Evolutionary conservation across 2,888 invertebrate species (phyloP).

Genomic region (Drosophila kambysellisi): DNA sequence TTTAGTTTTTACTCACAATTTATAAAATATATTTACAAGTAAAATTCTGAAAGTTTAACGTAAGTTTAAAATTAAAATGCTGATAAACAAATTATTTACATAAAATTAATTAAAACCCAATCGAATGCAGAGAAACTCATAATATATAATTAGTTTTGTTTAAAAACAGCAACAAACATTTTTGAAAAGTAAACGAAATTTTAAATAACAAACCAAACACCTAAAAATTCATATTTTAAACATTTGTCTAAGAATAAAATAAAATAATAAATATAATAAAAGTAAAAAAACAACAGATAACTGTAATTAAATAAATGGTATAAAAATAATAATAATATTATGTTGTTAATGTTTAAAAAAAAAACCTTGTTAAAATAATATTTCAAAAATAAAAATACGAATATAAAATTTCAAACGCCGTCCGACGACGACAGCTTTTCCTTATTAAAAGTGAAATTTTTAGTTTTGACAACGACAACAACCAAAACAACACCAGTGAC

Average conservation of each 20-base stretch:
- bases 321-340: conserved; percentile 79
- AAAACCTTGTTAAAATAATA: conserved; percentile 85
- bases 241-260: conserved; percentile 70
- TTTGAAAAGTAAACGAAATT: conserved; percentile 52
- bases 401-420: conserved; percentile 65
- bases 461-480: conserved; percentile 36
- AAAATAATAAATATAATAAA: conserved; percentile 52
- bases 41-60: conserved; percentile 43
- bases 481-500: conserved; percentile 4
- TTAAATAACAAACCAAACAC: conserved; percentile 62
- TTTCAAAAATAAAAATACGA: conserved; percentile 83
- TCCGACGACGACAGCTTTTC: conserved; percentile 24
- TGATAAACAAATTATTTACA: conserved; percentile 63
- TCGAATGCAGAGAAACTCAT: conserved; percentile 40
- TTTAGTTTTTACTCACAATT: conserved; percentile 73
- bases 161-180: conserved; percentile 41
- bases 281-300: conserved; percentile 68
- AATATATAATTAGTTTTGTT: conserved; percentile 59
- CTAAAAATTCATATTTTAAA: conserved; percentile 77
- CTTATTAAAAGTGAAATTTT: conserved; percentile 73
- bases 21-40: conserved; percentile 71
- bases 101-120: conserved; percentile 44
- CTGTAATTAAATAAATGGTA: conserved; percentile 66
- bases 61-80: conserved; percentile 56
- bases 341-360: conserved; percentile 85